These are phyloP conservation scores for Macrobrachium nipponense DNA, from an alignment of 1,140 invertebrate species.

Conservation along the genomic window DNA sequence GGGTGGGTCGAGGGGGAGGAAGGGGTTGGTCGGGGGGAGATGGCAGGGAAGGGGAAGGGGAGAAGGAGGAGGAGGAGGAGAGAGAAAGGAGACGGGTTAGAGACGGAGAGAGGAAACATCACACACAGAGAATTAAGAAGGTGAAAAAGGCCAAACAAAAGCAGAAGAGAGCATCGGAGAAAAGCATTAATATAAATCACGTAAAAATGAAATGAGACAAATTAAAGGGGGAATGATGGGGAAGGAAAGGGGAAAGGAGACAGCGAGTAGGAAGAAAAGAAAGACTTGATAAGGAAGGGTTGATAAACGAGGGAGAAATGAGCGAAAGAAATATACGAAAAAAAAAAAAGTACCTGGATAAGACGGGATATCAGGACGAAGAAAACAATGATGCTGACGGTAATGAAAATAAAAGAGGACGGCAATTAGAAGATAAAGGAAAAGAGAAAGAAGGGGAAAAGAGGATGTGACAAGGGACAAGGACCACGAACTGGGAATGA, in stretches of 20 bases:
- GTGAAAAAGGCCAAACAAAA: background rate
- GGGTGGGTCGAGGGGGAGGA: background rate
- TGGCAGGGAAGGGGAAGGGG: background rate
- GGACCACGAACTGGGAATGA: background rate
- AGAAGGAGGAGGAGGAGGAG: background rate
- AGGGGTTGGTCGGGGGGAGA: background rate
- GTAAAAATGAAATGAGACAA: background rate
- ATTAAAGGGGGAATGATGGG: background rate
- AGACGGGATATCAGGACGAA: background rate
- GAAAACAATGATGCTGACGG: too few relatives aligned
- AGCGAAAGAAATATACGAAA: too few relatives aligned
- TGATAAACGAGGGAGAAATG: background rate
- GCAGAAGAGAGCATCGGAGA: background rate
- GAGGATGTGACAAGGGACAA: background rate
- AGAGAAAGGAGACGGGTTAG: too few relatives aligned
- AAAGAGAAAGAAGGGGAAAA: constrained; percentile 9
- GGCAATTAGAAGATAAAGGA: background rate
- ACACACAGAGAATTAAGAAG: background rate
- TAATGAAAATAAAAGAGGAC: too few relatives aligned
- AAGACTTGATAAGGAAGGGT: background rate
- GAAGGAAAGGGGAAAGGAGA: background rate
- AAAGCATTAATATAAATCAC: too few relatives aligned
- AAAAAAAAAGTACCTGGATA: background rate
- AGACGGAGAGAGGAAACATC: background rate
- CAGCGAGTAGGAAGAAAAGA: background rate